Base-by-base conservation (phyloP, 2,797 vertebrate species). In the Heliangelus exortis region DNA sequence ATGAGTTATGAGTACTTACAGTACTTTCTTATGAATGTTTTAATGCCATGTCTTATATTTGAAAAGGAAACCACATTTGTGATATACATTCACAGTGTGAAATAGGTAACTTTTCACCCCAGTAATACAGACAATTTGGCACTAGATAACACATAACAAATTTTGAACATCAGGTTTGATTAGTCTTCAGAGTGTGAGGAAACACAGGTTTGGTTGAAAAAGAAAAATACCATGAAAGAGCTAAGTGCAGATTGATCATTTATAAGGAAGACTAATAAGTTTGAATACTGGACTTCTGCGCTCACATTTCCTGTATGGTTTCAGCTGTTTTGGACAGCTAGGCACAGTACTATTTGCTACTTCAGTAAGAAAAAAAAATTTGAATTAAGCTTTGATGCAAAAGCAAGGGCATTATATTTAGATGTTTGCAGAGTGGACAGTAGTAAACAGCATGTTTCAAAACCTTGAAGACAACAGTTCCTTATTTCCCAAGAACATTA, bases 401-500 rank as follows among this genome's bases (percentile, higher is more conserved):
- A 94, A 96, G 47, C 28, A 71, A 63, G 74, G 83, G n/a, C 59
- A 85, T 94, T 90, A 58, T 29, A 77, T 90, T 90, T 79, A 86
- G 59, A 85, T 12, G 12, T n/a, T n/a, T 95, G 62, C 66, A 76
- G 77, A 69, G 62, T 68, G 51, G 53, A 92, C 51, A 90, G 29
- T 36, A 94, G 96, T 92, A 90, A 96, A 79, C 59, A 87, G 29
- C 20, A 55, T n/a, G 34, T 93, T 93, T 94, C 76, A 80, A 95
- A 91, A 94, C 78, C 87, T 90, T 94, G 95, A 87, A 47, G 28
- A 67, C 53, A 96, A 55, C 47, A 62, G 58, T 93, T 53, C 7
- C 21, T 29, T 95, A 90, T 93, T 96, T 96, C 15, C 82, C 82
- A 58, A 90, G 87, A 94, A 93, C 87, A 90, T 97, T 95, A 95